Percentiles rank a stretch among this genome's conserved stretches.
phyloP scores from a whole-genome alignment of 2,888 invertebrate species.

The Agrochola lota region DNA sequence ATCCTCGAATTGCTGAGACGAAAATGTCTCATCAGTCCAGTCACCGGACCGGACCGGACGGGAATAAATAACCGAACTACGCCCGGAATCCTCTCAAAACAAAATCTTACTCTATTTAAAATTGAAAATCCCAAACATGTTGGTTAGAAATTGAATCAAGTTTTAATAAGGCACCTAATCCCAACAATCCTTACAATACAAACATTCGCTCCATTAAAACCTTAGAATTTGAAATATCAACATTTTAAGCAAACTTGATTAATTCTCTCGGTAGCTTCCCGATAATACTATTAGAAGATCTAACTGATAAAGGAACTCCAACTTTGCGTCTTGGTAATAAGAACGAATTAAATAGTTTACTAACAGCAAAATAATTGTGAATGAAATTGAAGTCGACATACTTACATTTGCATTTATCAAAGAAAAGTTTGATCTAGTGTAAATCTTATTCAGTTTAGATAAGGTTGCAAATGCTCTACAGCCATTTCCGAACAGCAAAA shows the following conservation, averaged over 20 bases:
- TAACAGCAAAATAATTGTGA: slow-evolving; percentile 50
- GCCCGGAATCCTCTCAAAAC: slow-evolving; percentile 25
- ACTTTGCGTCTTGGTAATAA: slow-evolving; percentile 49
- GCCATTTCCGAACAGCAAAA: background rate
- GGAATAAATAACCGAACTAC: too few species aligned
- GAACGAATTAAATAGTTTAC: slow-evolving; percentile 42
- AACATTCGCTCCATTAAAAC: slow-evolving; percentile 75
- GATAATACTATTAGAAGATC: background rate
- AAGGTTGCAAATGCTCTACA: slow-evolving; percentile 21
- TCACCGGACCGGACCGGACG: too few species aligned
- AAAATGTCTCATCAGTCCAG: too few species aligned
- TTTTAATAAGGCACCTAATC: slow-evolving; percentile 63
- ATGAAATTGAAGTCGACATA: slow-evolving; percentile 53
- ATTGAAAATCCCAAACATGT: slow-evolving; percentile 40
- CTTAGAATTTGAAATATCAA: slow-evolving; percentile 77
- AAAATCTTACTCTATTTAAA: slow-evolving; percentile 29
- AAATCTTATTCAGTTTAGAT: slow-evolving; percentile 23
- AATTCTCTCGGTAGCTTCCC: slow-evolving; percentile 62
- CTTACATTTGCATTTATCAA: slow-evolving; percentile 26
- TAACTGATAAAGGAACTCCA: slow-evolving; percentile 39
- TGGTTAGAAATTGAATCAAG: slow-evolving; percentile 60
- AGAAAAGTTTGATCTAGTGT: background rate
- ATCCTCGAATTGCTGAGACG: too few species aligned
- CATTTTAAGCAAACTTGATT: slow-evolving; percentile 75
- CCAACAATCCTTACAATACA: slow-evolving; percentile 68